These are phyloP conservation scores for Girardinichthys multiradiatus DNA, from an alignment of 2,113 vertebrate genomes.

Conservation along the genomic window DNA sequence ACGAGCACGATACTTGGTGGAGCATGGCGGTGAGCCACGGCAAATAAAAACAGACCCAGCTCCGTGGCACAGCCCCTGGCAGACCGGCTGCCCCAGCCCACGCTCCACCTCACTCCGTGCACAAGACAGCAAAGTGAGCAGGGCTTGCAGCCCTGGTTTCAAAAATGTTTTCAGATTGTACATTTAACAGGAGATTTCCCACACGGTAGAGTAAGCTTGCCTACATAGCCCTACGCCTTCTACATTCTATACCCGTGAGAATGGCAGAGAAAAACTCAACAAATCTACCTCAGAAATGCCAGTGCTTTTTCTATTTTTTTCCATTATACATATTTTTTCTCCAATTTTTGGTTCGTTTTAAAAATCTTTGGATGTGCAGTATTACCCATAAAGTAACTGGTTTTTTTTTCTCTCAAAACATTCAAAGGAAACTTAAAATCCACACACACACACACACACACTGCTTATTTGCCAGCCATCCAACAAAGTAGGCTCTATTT, in stretches of 20 bases:
- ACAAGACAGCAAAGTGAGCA: constrained; percentile 74
- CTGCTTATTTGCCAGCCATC: constrained; percentile 82
- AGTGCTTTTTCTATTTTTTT: constrained; percentile 79
- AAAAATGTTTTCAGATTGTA: constrained; percentile 81
- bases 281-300: constrained; percentile 88
- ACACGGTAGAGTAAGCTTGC: constrained; percentile 83
- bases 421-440: constrained; percentile 77
- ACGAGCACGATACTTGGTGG: constrained; percentile 77
- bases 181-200: constrained; percentile 79
- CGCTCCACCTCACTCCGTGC: constrained; percentile 74
- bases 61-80: constrained; percentile 72
- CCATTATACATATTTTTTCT: constrained; percentile 78
- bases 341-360: constrained; percentile 79
- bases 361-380: constrained; percentile 90
- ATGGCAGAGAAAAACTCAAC: constrained; percentile 82
- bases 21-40: constrained; percentile 73
- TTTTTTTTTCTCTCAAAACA: constrained; percentile 67
- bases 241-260: constrained; percentile 86
- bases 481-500: constrained; percentile 85
- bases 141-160: constrained; percentile 78
- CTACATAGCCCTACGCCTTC: constrained; percentile 78
- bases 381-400: constrained; percentile 86
- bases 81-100: constrained; percentile 82
- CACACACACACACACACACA: constrained; percentile 76
- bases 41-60: constrained; percentile 75